Conservation (phyloP, 2,113 vertebrate species). For the Grammomys surdaster region DNA sequence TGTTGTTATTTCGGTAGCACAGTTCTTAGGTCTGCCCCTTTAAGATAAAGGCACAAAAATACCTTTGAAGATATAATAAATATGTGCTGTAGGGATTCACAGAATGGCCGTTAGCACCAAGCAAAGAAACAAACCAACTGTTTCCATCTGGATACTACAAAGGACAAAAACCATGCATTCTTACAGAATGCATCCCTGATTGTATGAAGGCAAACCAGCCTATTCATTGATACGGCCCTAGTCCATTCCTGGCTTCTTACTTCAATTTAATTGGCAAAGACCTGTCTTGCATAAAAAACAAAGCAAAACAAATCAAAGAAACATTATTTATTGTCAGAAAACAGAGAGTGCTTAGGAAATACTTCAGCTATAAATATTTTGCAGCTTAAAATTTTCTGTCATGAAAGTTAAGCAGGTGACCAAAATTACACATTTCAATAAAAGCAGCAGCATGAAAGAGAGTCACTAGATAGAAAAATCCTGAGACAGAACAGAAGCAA, state of each 20-base stretch:
- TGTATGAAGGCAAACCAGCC: background rate
- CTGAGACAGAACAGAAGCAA: background rate
- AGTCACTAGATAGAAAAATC: slow-evolving; percentile 13
- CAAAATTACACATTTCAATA: slow-evolving; percentile 4
- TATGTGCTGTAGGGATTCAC: background rate
- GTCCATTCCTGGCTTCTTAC: background rate
- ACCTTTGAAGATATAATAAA: background rate
- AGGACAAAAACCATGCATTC: background rate
- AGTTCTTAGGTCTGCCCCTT: background rate
- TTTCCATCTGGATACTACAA: background rate
- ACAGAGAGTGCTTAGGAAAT: background rate
- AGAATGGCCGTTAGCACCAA: background rate
- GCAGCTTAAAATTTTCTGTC: slow-evolving; percentile 3
- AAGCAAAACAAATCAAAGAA: too few species aligned
- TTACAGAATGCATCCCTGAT: background rate
- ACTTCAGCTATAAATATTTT: background rate
- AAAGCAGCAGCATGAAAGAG: slow-evolving; percentile 28
- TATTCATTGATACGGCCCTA: background rate
- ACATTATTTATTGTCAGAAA: slow-evolving; percentile 3
- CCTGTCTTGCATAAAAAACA: background rate
- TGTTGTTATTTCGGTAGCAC: background rate
- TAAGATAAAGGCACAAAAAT: background rate
- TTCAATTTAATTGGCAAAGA: background rate
- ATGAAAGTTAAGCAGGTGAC: slow-evolving; percentile 43
- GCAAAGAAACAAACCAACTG: background rate